Base-by-base conservation (phyloP, 92 coral and sea anemone species). In the Epizoanthus ramosus region DNA sequence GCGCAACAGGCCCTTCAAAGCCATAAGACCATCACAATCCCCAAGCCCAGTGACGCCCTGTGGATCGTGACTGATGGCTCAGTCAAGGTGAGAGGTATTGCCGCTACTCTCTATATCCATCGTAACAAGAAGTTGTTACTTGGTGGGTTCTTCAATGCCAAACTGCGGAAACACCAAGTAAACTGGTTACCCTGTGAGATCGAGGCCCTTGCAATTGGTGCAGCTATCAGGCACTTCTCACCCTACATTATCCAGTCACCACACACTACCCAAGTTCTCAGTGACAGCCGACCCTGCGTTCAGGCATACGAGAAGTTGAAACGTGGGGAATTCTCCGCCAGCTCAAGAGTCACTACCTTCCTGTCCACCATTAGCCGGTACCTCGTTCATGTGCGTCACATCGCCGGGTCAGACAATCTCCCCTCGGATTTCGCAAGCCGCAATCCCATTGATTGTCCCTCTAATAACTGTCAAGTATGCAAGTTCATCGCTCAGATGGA, bases 261-360 rank as follows among this genome's bases (percentile, higher is more conserved):
- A 4, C 70, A 60, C 58, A 12, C 71, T 1, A 33, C 83, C 56
- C 70, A 59, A 2, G 64, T 80, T 43, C 85, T 80, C 66, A 80
- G 75, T 13, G 85, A 80, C 63, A 80, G 85, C 19, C 17, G 83
- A 57, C 83, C 83, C 6, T 79, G 83, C 39, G 83, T 79, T 33
- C 83, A 79, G 24, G 83, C 83, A 21, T 79, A 39, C 33, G 73
- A 59, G 35, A 79, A 79, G 31, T 28, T 28, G 2, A 28, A 28
- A 2, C 31, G 31, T 28, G 31, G 31, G 31, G 31, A 28, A 2
- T 28, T 28, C 31, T 28, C 31, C 31, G 2, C 31, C 2, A 28
- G 31, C 31, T 28, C 31, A 0, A 28, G 31, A 28, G 31, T 28
- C 31, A 28, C 31, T 28, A 28, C 31, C 2, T 28, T 28, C 31